These are phyloP conservation scores for Perizoma flavofasciatum DNA, from an alignment of 2,888 invertebrate genomes.

Conservation along the genomic window DNA sequence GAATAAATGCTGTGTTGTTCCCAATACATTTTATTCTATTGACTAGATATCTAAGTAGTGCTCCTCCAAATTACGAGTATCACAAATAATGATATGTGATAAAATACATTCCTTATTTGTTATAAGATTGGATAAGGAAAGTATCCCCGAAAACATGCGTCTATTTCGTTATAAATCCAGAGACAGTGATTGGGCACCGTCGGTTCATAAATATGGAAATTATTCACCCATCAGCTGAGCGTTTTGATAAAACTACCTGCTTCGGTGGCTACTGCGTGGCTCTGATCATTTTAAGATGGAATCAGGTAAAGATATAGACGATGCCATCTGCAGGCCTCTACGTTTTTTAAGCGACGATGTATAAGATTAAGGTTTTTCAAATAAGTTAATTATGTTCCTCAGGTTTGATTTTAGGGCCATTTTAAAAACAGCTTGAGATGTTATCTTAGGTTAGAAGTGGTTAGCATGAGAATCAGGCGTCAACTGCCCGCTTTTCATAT, in stretches of 20 bases:
- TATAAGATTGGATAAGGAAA: constrained; percentile 29
- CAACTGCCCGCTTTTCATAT: background rate
- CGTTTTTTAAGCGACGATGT: no score
- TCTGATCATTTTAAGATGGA: no score
- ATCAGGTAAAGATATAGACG: no score
- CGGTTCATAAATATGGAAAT: constrained; percentile 40
- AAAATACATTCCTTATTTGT: constrained; percentile 4
- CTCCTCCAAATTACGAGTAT: constrained; percentile 8
- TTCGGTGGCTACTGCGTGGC: background rate
- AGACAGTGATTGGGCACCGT: constrained; percentile 33
- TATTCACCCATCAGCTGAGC: constrained; percentile 19
- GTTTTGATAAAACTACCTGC: constrained; percentile 11
- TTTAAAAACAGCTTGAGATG: no score
- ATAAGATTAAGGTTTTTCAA: no score
- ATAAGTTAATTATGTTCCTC: no score
- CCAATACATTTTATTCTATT: background rate
- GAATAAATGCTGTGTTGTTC: background rate
- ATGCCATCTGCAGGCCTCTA: no score
- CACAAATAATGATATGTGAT: constrained; percentile 6
- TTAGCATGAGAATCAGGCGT: background rate
- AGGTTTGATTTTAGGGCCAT: no score
- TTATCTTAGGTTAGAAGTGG: no score
- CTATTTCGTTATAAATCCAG: constrained; percentile 27
- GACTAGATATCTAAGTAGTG: background rate
- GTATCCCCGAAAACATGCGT: constrained; percentile 15